Conservation (phyloP, 1,140 invertebrate genomes). For the Hyles vespertilio region DNA sequence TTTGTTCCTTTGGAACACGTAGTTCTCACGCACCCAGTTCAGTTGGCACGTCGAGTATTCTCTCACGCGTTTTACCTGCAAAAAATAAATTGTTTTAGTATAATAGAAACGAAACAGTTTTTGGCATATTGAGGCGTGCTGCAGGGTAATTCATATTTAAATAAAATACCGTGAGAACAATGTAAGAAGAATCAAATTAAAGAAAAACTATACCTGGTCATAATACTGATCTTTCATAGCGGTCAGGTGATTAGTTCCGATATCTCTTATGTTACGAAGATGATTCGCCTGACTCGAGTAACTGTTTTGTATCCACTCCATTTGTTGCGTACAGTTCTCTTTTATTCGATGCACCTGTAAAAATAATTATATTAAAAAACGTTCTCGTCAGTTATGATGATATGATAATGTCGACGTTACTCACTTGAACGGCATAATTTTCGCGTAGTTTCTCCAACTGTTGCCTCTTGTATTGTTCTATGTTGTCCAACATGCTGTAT, state of each 20-base stretch:
- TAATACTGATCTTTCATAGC: slow-evolving; percentile 93
- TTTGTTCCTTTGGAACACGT: slow-evolving; percentile 95
- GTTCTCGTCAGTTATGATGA: not conserved
- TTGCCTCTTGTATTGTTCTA: slow-evolving; percentile 92
- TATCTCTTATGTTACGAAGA: slow-evolving; percentile 91
- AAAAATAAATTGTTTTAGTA: slow-evolving; percentile 1
- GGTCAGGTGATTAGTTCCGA: slow-evolving; percentile 90
- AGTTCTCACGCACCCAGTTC: slow-evolving; percentile 95
- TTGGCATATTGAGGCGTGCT: too few relatives aligned
- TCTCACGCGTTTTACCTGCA: slow-evolving; percentile 87
- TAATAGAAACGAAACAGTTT: not conserved
- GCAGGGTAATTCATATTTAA: too few relatives aligned
- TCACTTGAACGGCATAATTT: slow-evolving; percentile 93
- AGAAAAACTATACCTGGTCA: slow-evolving; percentile 82
- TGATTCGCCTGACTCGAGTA: slow-evolving; percentile 92
- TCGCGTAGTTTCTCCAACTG: slow-evolving; percentile 92
- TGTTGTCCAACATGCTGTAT: slow-evolving; percentile 90
- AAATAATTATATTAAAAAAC: slow-evolving; percentile 13
- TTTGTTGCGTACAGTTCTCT: slow-evolving; percentile 94
- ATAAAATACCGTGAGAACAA: too few relatives aligned
- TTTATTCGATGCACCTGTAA: slow-evolving; percentile 88
- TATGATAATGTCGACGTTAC: slow-evolving; percentile 10
- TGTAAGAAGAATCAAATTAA: too few relatives aligned
- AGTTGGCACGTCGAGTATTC: slow-evolving; percentile 93
- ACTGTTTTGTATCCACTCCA: slow-evolving; percentile 94